Evolutionary conservation across 2,888 invertebrate genomes (phyloP), one percentile per base, ranked within the genome.

Genomic region (Leptopilina drosophilae): DNA sequence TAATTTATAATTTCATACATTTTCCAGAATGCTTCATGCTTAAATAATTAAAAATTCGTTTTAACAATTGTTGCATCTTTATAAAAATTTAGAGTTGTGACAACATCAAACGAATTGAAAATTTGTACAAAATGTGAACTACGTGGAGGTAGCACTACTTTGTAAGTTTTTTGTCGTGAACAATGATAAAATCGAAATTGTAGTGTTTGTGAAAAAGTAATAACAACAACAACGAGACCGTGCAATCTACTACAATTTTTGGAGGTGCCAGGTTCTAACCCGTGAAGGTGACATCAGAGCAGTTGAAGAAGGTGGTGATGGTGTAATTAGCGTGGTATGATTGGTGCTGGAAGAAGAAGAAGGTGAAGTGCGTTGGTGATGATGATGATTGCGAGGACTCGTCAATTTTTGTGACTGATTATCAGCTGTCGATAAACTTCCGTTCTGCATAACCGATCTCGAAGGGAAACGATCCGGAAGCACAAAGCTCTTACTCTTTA

Each of bases 341-440:
- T 89, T 90, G 83, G 90, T 90, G 89, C 91, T 90, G 87, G 89
- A 90, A 86, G 89, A 87, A 87, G 89, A 89, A 88, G 91, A 89
- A 82, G 82, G 87, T 86, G 87, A 86, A 85, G 81, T 87, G 85
- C 89, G 73, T 53, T 20, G 20, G 20, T 20, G 84, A 78, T 86
- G 85, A 64, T 84, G 81, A 77, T 81, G 78, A 82, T 85, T 85
- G 75, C 84, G 85, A 49, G 84, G 84, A 69, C 82, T 85, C 77
- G 84, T 81, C 77, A 79, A 77, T 75, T 81, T 83, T 64, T 84
- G 83, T 75, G 82, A 75, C 67, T 82, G 84, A 81, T 86, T 86
- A 80, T 84, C 82, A 26, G 80, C 75, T 77, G 79, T 79, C 20
- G 83, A 64, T 80, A 77, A 77, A 76, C 64, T 65, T 69, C 67